phyloP scores from a whole-genome alignment of 1,140 invertebrate species.

The Subanguina moxae region DNA sequence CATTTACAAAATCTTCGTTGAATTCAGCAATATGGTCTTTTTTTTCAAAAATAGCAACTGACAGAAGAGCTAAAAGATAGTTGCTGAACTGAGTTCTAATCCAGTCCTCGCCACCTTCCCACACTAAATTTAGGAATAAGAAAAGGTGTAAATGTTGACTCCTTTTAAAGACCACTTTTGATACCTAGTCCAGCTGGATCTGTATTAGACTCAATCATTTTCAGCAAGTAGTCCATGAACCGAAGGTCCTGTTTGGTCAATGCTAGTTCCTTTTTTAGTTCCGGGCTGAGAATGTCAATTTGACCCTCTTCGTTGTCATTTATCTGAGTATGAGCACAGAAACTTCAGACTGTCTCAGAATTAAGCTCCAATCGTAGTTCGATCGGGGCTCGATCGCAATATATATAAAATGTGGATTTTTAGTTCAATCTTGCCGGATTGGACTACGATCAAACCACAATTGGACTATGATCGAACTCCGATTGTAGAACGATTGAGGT shows the following conservation, averaged over 20 bases:
- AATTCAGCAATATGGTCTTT: conserved; percentile 71
- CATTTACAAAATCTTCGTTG: conserved; percentile 76
- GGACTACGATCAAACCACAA: no score
- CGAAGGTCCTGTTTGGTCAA: conserved; percentile 89
- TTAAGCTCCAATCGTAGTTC: no score
- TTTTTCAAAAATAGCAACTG: conserved; percentile 36
- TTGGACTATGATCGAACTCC: no score
- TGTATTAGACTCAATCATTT: conserved; percentile 74
- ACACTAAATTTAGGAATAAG: conserved; percentile 61
- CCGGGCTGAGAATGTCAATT: conserved; percentile 80
- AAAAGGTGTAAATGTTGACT: no score
- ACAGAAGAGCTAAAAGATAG: conserved; percentile 80
- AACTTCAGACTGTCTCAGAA: no score
- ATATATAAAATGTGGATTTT: no score
- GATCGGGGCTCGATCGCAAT: no score
- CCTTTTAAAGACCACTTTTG: no score
- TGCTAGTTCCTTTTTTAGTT: conserved; percentile 75
- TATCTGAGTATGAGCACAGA: conserved; percentile 29
- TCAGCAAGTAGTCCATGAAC: conserved; percentile 86
- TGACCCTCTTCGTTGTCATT: conserved; percentile 70
- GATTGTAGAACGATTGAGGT: no score
- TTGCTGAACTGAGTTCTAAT: conserved; percentile 86
- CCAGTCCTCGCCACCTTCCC: conserved; percentile 91
- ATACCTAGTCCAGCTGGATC: conserved; percentile 67
- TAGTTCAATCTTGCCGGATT: no score